Base-by-base conservation (phyloP, 2,888 invertebrate species). In the Tenthredo scrophulariae region DNA sequence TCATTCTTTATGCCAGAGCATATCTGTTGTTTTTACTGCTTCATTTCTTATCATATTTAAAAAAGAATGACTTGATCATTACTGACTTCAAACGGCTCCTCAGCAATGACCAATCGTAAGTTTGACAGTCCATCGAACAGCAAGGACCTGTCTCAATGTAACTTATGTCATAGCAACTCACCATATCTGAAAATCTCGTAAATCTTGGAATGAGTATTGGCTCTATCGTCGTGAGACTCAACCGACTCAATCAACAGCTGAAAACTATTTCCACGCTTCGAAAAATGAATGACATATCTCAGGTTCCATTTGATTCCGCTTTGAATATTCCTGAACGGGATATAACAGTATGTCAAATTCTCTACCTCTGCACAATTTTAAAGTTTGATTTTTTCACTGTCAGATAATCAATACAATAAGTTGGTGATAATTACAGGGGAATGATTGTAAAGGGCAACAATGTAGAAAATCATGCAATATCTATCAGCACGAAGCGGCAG, bases 201-300 rank as follows among this genome's bases (percentile, higher is more conserved):
- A 46, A 85, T 86, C 87, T 85, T 87, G 88, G 85, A 84, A 88
- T 88, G 88, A 84, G 70, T 84, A 86, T 83, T 79, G 82, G 80
- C 40, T 82, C 85, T 74, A 86, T 88, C 79, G 86, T 87, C 37
- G 86, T 87, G 33, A 86, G 89, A 86, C 88, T 90, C 29, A 85
- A 87, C 74, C 85, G 84, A 33, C 79, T 90, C 22, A 88, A 87
- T 72, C 85, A 86, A 70, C 87, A 88, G 29, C 86, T 90, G 9
- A 84, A 54, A 46, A 87, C 79, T 40, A 88, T 90, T 74, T 86
- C 88, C 10, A 87, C 88, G 84, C 82, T 89, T 0, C 67, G 70
- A 67, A 50, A 54, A 82, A 85, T 85, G 85, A 70, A 85, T 22
- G 70, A 84, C n/a, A 54, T n/a, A 46, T 82, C 79, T 33, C 85